Base-by-base conservation (phyloP, 2,888 invertebrate species). In the Tholera decimalis region DNA sequence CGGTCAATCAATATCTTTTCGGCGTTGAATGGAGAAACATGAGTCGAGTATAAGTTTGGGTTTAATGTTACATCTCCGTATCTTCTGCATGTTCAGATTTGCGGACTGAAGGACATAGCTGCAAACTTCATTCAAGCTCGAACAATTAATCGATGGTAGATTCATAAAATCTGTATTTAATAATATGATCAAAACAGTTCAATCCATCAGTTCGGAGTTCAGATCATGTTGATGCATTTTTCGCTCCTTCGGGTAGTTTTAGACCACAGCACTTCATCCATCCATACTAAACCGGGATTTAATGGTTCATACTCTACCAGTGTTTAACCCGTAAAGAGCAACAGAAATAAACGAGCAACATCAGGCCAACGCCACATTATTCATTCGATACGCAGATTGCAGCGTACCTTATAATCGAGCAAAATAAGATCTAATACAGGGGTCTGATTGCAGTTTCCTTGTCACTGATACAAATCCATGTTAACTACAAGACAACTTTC, bases 401-500 rank as follows among this genome's bases (percentile, higher is more conserved):
- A 39, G 30, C 13, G 24, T n/a, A 33, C 47, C 28, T 22, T 59
- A 30, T 66, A 63, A 72, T 51, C 39, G 15, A 35, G 49, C 30
- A 61, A 66, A 73, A 28, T 51, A 33, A 46, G 35, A 73, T 53
- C 51, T 73, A 73, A 75, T 59, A 44, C 28, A n/a, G n/a, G 8
- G 33, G 13, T 43, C 41, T 57, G 57, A 71, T 58, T 24, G 44
- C 33, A 44, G 53, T 75, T 43, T 75, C 30, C 37, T 60, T 69
- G 61, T 35, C 30, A 76, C 20, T 59, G 64, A 60, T 65, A 59
- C 47, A 39, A 56, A 64, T 70, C 58, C 57, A 22, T 60, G 54
- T 55, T 66, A 62, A 63, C 28, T 54, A 18, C 64, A 20, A 61
- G 62, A 78, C 77, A 58, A 67, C 72, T 82, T 73, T 79, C 80